These are phyloP conservation scores for Diadumene lineata DNA, from an alignment of 92 coral and sea anemone genomes.

Conservation along the genomic window DNA sequence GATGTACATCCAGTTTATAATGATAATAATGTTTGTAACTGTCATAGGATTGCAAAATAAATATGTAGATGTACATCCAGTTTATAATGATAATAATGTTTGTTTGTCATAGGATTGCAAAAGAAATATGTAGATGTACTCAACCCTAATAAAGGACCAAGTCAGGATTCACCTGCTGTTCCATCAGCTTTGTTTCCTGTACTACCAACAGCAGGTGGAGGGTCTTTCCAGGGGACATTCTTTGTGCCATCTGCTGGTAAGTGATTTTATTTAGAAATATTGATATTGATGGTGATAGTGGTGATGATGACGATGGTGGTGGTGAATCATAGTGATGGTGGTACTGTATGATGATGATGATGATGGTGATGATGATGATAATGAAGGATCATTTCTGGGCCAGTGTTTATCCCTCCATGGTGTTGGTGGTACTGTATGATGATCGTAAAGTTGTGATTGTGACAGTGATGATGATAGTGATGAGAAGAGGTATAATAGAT, in stretches of 20 bases:
- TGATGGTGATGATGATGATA: background rate
- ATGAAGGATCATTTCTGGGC: too few relatives aligned
- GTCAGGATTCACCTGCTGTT: slow-evolving; percentile 38
- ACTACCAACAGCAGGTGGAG: slow-evolving; percentile 25
- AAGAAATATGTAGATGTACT: slow-evolving; percentile 63
- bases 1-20: too few relatives aligned
- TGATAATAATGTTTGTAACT: background rate
- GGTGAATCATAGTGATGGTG: background rate
- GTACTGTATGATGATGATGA: background rate
- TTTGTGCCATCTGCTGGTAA: slow-evolving; percentile 41
- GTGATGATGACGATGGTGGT: background rate
- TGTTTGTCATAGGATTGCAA: background rate
- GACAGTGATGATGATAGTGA: background rate
- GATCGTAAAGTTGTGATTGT: background rate
- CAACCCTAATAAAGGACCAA: slow-evolving; percentile 56
- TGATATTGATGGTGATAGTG: background rate
- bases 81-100: background rate
- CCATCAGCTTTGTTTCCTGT: slow-evolving; percentile 42
- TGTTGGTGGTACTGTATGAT: background rate
- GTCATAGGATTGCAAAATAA: slow-evolving; percentile 6
- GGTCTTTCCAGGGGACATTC: slow-evolving; percentile 30
- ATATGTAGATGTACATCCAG: too few relatives aligned
- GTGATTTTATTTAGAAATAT: background rate
- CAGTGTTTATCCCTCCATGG: too few relatives aligned
- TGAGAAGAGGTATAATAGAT: background rate